phyloP scores from a whole-genome alignment of 2,888 invertebrate species.

The Clusia tigrina region DNA sequence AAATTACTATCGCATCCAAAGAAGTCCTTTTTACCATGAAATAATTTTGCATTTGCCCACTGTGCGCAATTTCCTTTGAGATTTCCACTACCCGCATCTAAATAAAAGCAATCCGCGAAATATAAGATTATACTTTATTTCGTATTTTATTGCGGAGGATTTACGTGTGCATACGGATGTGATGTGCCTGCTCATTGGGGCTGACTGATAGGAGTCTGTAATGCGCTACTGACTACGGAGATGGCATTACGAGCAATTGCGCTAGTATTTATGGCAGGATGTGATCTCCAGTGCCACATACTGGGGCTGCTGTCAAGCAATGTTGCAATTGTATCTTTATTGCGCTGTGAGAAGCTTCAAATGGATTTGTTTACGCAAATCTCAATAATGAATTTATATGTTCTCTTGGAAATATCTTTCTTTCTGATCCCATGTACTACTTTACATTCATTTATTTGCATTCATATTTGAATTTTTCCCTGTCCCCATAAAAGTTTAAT shows the following conservation, averaged over 20 bases:
- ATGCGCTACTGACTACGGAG: background rate
- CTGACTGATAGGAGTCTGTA: background rate
- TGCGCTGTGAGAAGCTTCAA: background rate
- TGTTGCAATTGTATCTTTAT: background rate
- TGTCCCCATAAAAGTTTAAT: too few species aligned
- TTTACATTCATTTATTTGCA: too few species aligned
- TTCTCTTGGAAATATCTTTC: too few species aligned
- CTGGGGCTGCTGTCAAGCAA: background rate
- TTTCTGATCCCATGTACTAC: too few species aligned
- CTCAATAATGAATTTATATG: background rate
- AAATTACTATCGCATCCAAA: background rate
- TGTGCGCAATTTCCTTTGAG: slow-evolving; percentile 26
- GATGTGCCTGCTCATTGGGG: background rate
- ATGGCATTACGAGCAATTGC: background rate
- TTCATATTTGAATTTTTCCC: too few species aligned
- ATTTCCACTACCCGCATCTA: slow-evolving; percentile 25
- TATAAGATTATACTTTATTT: slow-evolving; percentile 40
- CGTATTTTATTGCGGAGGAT: slow-evolving; percentile 39
- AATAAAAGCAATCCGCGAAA: slow-evolving; percentile 22
- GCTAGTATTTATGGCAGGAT: background rate
- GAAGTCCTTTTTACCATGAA: background rate
- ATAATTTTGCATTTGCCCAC: slow-evolving; percentile 2
- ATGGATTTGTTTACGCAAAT: background rate
- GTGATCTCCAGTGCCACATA: background rate
- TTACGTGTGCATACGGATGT: slow-evolving; percentile 14